Evolutionary conservation across 2,797 vertebrate genomes (phyloP), one percentile per base, ranked within the genome.

Genomic region (Fistularia tabacaria): DNA sequence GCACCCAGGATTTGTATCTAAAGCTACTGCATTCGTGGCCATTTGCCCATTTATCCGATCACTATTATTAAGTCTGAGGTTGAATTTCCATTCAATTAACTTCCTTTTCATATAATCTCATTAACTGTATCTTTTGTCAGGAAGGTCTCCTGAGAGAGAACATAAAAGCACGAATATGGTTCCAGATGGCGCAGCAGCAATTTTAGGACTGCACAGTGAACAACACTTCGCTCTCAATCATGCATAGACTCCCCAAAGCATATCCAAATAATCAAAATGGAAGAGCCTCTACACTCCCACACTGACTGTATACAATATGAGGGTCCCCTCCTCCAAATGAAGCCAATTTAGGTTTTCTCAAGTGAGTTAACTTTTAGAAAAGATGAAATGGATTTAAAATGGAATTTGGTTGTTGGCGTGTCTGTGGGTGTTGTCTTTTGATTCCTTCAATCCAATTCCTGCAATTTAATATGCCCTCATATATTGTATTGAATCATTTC

Each of bases 51-150:
- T 76, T 69, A 73, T 60, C 54, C 51, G 14, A 45, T 57, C 8
- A 7, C 38, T 51, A 49, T 59, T 61, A 59, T 60, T 46, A 37
- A 59, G 45, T 25, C 25, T 25, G 25, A 25, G 5, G 25, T 25
- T 52, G 50, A 8, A 60, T 67, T 68, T 66, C 48, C 46, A 57
- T 72, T 74, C 38, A 50, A 57, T n/a, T 13, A 57, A n/a, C 49
- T 53, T 65, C 45, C 49, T 56, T 73, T 76, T 83, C 51, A 69
- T 69, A 64, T 79, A 58, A 69, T 76, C 78, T 71, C 62, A 81
- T 78, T 77, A 79, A 69, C 37, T 64, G 48, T 42, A 67, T 64
- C 66, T 72, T 74, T 76, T 77, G 57, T 72, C 1, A 0, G 15
- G 45, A 11, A 44, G 36, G 25, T 25, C 25, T 65, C 46, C 54